Base-by-base conservation (phyloP, 2,113 vertebrate genomes). In the Cromileptes altivelis region DNA sequence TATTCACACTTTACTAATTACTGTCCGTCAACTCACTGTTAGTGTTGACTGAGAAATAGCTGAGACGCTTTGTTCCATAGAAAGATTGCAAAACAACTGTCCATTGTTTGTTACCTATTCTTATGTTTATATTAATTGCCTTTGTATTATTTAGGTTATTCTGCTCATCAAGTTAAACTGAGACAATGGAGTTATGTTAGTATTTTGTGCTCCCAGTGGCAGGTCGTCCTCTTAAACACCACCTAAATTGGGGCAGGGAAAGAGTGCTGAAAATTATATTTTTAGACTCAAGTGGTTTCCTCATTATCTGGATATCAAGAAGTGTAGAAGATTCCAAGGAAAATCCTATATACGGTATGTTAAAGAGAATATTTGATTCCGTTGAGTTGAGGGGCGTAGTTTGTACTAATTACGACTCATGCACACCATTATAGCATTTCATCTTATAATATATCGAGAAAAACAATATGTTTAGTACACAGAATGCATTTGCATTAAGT, bases 331-430 rank as follows among this genome's bases (percentile, higher is more conserved):
- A 27, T 60, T 45, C 30, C n/a, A 18, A 1, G 6, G 58, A 60
- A 84, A 76, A 61, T 70, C 40, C 19, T 23, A 67, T 45, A 49
- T 50, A 47, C 4, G 30, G 58, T 58, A 52, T 71, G 53, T 55
- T 21, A 73, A 82, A 77, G 79, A 62, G 64, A 85, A 90, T 83
- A 71, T 81, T 83, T 78, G 82, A 85, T 80, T 49, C 58, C 12
- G 11, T 45, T 45, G 18, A 68, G 25, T 37, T 42, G 57, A 78
- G n/a, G 37, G 69, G 19, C 5, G 12, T 65, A 69, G 27, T 69
- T 78, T 63, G 40, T 58, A 40, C 1, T 84, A 81, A 86, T 89
- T 78, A 77, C 27, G 70, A 70, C 47, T 56, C 12, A 68, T 61
- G 64, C 47, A 45, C 42, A 10, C 12, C 25, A 15, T 75, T 19